phyloP scores from a whole-genome alignment of 2,113 vertebrate genomes.

The Verasper variegatus region DNA sequence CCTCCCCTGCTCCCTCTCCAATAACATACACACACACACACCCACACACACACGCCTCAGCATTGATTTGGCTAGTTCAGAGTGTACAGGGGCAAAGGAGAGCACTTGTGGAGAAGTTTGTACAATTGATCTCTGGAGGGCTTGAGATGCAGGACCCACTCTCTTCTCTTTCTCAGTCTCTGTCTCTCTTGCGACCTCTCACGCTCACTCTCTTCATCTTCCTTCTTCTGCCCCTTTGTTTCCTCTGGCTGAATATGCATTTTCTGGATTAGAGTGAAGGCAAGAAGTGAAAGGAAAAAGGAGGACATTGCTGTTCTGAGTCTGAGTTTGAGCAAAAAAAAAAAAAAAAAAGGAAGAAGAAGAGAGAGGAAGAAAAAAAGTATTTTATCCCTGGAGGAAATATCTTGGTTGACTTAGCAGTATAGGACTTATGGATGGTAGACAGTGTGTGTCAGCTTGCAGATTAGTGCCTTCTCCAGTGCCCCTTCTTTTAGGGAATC shows the following conservation, averaged over 20 bases:
- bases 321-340: constrained; percentile 28
- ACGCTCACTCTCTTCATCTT: constrained; percentile 6
- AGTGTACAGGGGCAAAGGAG: constrained; percentile 63
- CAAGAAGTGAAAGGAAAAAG: constrained; percentile 14
- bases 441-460: constrained; percentile 58
- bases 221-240: constrained; percentile 21
- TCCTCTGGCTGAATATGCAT: constrained; percentile 69
- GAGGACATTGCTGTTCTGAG: constrained; percentile 37
- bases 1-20: constrained; percentile 36
- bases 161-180: constrained; percentile 29
- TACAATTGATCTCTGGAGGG: constrained; percentile 82
- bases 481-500: constrained; percentile 29
- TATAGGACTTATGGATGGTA: constrained; percentile 45
- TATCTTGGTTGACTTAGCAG: constrained; percentile 59
- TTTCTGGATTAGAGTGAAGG: constrained; percentile 66
- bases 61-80: constrained; percentile 74
- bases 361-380: constrained; percentile 17
- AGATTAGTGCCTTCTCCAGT: constrained; percentile 47
- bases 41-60: constrained; percentile 35
- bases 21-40: constrained; percentile 27
- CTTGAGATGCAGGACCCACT: constrained; percentile 64
- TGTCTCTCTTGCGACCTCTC: constrained; percentile 22
- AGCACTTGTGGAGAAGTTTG: constrained; percentile 79
- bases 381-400: constrained; percentile 53
- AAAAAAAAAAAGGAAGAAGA: background rate